phyloP scores from a whole-genome alignment of 2,113 vertebrate genomes.

The Oryzias woworae region DNA sequence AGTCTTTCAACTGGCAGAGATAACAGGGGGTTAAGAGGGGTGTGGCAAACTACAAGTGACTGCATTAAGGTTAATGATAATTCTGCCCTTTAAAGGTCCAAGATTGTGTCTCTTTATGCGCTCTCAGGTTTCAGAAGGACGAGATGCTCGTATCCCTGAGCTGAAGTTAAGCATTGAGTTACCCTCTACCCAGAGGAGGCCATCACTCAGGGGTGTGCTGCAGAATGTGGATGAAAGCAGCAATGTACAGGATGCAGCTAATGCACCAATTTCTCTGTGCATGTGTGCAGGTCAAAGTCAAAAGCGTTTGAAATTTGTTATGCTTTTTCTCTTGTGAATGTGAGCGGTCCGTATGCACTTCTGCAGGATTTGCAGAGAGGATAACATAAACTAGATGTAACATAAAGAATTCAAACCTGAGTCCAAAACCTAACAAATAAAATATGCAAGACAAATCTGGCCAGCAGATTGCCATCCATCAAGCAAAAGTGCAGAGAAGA shows the following conservation, averaged over 20 bases:
- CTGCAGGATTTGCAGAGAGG: not conserved
- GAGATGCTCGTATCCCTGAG: slow-evolving; percentile 51
- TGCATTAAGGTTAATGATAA: slow-evolving; percentile 17
- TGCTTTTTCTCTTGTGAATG: not conserved
- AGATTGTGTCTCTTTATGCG: slow-evolving; percentile 58
- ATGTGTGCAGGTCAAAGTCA: not conserved
- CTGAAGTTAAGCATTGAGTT: slow-evolving; percentile 58
- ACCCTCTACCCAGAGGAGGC: slow-evolving; percentile 65
- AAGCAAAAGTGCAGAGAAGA: slow-evolving; percentile 5
- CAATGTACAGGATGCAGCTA: slow-evolving; percentile 27
- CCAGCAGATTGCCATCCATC: not conserved
- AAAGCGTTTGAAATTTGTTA: slow-evolving; percentile 4
- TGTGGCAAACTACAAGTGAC: slow-evolving; percentile 24
- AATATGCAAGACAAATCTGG: slow-evolving; percentile 1
- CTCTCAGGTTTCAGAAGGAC: slow-evolving; percentile 62
- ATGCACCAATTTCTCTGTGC: slow-evolving; percentile 13
- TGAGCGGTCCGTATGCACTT: not conserved
- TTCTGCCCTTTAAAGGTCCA: slow-evolving; percentile 39
- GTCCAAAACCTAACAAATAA: slow-evolving; percentile 1
- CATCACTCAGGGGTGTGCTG: slow-evolving; percentile 59
- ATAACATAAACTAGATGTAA: not conserved
- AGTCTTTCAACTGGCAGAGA: slow-evolving; percentile 32
- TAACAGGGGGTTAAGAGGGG: slow-evolving; percentile 4
- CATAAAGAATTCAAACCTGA: not conserved
- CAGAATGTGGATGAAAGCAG: slow-evolving; percentile 66